A percentile compares a stretch with the other conserved stretches of the same genome.
Conservation (phyloP, 2,113 vertebrate species). For the Channa maculata region DNA sequence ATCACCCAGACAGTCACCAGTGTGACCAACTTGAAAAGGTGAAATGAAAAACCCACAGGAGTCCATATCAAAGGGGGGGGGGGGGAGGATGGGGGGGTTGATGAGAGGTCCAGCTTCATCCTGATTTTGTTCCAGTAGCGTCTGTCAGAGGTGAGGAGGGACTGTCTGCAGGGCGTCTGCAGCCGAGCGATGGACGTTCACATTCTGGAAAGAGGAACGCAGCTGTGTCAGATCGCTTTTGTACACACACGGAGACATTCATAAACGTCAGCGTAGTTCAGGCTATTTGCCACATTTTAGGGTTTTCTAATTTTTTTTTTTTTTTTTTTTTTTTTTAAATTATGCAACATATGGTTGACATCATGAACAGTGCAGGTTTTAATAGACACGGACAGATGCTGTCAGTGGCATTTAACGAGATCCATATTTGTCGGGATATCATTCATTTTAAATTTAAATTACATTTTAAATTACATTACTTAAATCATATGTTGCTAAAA, state of each 20-base stretch:
- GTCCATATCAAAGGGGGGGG: neutral
- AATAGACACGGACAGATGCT: neutral
- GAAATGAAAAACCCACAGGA: neutral
- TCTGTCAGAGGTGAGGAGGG: slow-evolving; percentile 86
- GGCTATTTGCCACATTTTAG: neutral
- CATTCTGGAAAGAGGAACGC: slow-evolving; percentile 85
- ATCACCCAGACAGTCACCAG: slow-evolving; percentile 23
- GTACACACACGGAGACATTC: neutral
- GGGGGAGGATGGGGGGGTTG: too few species aligned
- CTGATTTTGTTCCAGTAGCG: neutral
- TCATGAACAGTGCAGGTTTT: neutral
- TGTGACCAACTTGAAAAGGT: neutral
- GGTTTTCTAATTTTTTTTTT: neutral
- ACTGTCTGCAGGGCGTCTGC: slow-evolving; percentile 90
- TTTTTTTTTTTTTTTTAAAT: too few species aligned
- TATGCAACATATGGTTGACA: too few species aligned
- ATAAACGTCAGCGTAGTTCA: neutral
- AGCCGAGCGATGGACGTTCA: slow-evolving; percentile 86
- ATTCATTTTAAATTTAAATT: neutral
- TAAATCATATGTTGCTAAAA: neutral
- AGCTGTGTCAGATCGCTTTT: slow-evolving; percentile 28
- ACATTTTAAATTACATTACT: neutral
- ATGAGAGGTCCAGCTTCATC: slow-evolving; percentile 1
- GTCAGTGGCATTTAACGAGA: neutral
- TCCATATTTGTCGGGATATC: neutral